Evolutionary conservation across 2,888 invertebrate genomes (phyloP).

Genomic region (Tribolium freemani): DNA sequence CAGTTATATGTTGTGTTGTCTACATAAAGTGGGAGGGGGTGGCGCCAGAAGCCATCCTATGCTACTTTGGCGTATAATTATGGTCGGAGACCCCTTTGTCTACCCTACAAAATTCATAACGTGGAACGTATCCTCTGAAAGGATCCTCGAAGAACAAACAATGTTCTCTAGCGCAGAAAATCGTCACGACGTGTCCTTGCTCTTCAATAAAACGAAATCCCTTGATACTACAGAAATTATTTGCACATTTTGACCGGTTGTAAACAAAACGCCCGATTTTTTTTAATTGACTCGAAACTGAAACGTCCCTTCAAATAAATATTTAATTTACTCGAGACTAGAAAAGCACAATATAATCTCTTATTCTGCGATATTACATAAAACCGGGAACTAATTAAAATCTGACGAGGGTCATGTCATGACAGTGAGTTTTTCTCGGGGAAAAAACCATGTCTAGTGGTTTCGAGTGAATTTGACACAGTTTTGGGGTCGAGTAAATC

Average conservation of each 20-base stretch:
- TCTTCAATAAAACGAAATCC: neutral
- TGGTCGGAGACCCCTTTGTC: neutral
- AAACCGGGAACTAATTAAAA: constrained; percentile 14
- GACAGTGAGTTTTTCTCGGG: neutral
- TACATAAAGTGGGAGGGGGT: neutral
- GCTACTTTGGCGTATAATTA: neutral
- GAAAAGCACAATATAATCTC: constrained; percentile 27
- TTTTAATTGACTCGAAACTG: constrained; percentile 18
- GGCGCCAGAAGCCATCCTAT: neutral
- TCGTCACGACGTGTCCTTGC: neutral
- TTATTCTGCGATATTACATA: constrained; percentile 5
- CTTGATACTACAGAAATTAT: neutral
- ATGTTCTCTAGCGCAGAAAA: neutral
- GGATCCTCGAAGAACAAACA: neutral
- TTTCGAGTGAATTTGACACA: constrained; percentile 24
- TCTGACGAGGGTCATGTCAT: constrained; percentile 14
- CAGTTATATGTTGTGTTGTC: neutral
- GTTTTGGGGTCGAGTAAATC: constrained; percentile 17
- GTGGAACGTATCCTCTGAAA: neutral
- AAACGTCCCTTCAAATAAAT: constrained; percentile 20
- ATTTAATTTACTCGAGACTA: constrained; percentile 28
- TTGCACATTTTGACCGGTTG: neutral
- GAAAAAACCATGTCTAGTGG: neutral
- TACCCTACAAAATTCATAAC: neutral
- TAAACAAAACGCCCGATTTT: neutral